Conservation (phyloP, 2,797 vertebrate species). For the Botia almorhae region DNA sequence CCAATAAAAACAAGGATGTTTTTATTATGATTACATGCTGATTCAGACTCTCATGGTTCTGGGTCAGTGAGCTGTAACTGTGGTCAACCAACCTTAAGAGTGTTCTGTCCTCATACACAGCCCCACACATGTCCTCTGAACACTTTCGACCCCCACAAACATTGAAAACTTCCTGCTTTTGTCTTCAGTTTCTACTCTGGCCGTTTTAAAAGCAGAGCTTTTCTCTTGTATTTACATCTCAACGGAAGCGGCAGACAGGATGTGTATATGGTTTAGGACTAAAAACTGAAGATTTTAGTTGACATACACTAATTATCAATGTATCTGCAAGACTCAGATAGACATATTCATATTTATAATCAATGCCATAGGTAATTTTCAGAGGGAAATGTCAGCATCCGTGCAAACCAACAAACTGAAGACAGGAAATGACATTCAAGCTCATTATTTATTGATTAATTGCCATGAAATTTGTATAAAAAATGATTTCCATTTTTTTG, state of each 20-base stretch:
- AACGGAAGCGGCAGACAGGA: conserved; percentile 25
- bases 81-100: conserved; percentile 3
- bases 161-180: background rate
- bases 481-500: conserved; percentile 68
- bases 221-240: conserved; percentile 11
- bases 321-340: conserved; percentile 64
- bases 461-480: conserved; percentile 62
- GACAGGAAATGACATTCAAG: conserved; percentile 72
- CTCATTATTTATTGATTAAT: conserved; percentile 76
- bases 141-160: background rate
- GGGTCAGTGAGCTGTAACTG: conserved; percentile 9
- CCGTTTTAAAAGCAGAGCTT: background rate
- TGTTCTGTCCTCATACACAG: background rate
- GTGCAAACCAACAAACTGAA: conserved; percentile 69
- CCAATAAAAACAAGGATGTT: conserved; percentile 7
- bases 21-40: background rate
- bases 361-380: conserved; percentile 71
- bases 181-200: background rate
- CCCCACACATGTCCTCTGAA: background rate
- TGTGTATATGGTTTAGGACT: conserved; percentile 14
- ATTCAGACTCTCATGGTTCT: background rate
- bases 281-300: conserved; percentile 64
- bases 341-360: conserved; percentile 78
- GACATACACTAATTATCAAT: conserved; percentile 68
- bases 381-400: conserved; percentile 66